Conservation (phyloP, 2,113 vertebrate genomes). For the Rhadina sibilatrix region DNA sequence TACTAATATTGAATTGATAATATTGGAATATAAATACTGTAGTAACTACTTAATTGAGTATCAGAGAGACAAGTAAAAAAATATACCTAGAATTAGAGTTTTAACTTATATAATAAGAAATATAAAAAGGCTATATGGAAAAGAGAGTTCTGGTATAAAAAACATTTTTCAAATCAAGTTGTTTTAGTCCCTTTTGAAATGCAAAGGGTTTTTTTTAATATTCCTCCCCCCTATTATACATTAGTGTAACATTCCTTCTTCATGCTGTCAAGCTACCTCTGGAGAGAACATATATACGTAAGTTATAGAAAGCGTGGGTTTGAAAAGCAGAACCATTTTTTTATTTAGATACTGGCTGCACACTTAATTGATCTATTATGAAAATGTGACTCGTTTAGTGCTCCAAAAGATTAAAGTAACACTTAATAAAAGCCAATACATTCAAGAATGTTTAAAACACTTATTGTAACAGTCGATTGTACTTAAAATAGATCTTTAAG, state of each 20-base stretch:
- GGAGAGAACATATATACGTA: background rate
- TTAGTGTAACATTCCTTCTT: background rate
- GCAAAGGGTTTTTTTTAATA: background rate
- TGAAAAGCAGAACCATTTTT: background rate
- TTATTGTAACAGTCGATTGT: background rate
- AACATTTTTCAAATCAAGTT: background rate
- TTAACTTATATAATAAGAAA: background rate
- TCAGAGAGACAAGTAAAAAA: background rate
- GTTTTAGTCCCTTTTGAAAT: background rate
- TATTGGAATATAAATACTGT: constrained; percentile 20
- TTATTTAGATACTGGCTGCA: background rate
- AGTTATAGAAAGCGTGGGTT: background rate
- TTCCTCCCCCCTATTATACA: background rate
- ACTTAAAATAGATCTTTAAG: background rate
- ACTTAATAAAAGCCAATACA: background rate
- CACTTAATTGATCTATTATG: background rate
- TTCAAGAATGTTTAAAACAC: background rate
- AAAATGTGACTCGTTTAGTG: background rate
- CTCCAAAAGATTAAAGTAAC: background rate
- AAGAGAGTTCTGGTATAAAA: background rate
- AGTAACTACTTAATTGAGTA: constrained; percentile 26
- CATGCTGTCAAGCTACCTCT: background rate
- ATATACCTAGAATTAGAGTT: background rate
- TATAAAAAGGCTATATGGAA: background rate
- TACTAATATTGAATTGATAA: constrained; percentile 19